Evolutionary conservation across 2,797 vertebrate genomes (phyloP), one percentile per base, ranked within the genome.

Genomic region (Percopsis omiscomaycus): DNA sequence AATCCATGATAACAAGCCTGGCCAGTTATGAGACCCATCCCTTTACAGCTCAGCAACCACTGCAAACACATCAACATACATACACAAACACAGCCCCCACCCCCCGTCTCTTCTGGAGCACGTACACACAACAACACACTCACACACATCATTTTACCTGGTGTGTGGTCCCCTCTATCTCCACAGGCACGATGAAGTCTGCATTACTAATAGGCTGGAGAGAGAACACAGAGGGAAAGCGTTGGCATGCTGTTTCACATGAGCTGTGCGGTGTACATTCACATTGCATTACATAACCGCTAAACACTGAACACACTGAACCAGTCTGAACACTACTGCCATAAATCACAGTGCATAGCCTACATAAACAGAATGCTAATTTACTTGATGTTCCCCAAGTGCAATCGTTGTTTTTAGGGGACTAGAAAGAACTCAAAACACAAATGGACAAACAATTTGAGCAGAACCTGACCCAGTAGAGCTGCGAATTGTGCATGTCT

Each of bases 81-180:
- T 11, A 76, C 55, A 79, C 56, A 78, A 52, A 82, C 83, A 72
- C 66, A 59, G n/a, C 53, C 53, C 66, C 13, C n/a, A 22, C 6
- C 4, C 6, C 37, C 37, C 37, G 6, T 6, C 37, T 42, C 8
- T 42, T 42, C 37, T 42, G 37, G 37, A 42, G 37, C 37, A 58
- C 55, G 29, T 30, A 64, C 48, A 44, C 13, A 48, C 57, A 68
- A 44, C 60, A 51, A 50, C 49, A 42, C 51, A 55, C 65, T 52
- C 55, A 16, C 55, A 54, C 30, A 64, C 59, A 63, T 46, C 44
- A 55, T 46, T 68, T 84, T 84, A 96, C 95, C 95, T 96, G 94
- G 85, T 95, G 94, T 74, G 93, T 94, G 84, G 92, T 94, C 84
- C 94, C 95, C 84, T 96, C 95, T 69, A 95, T 96, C 89, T 97